Conservation (phyloP, 2,113 vertebrate species). For the Salvelinus sp. region DNA sequence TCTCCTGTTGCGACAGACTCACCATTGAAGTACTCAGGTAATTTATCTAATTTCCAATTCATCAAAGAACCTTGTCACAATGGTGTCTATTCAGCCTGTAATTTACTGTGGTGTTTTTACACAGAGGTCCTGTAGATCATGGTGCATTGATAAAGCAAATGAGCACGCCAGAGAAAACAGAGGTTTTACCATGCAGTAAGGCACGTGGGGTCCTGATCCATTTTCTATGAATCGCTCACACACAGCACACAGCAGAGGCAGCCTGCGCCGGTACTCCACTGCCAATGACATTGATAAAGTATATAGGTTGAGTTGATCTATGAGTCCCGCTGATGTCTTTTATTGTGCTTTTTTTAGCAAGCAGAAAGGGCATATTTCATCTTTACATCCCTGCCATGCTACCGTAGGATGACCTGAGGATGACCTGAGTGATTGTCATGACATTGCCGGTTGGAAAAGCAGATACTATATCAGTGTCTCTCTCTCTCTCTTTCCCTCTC, state of each 20-base stretch:
- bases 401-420: neutral
- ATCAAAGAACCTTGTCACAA: neutral
- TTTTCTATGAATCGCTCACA: slow-evolving; percentile 46
- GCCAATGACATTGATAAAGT: slow-evolving; percentile 59
- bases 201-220: slow-evolving; percentile 24
- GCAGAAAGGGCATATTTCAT: slow-evolving; percentile 26
- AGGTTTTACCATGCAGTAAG: slow-evolving; percentile 30
- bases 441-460: slow-evolving; percentile 23
- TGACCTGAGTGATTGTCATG: slow-evolving; percentile 31
- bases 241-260: slow-evolving; percentile 19
- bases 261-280: slow-evolving; percentile 18
- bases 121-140: slow-evolving; percentile 20
- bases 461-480: slow-evolving; percentile 24
- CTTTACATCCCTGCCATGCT: slow-evolving; percentile 35
- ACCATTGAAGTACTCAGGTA: slow-evolving; percentile 66
- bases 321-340: slow-evolving; percentile 38
- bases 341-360: slow-evolving; percentile 43
- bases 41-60: neutral
- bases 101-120: neutral
- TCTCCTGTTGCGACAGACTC: slow-evolving; percentile 65
- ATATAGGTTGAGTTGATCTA: slow-evolving; percentile 29
- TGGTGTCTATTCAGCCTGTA: neutral
- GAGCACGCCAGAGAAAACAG: slow-evolving; percentile 16
- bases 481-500: neutral
- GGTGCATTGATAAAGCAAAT: slow-evolving; percentile 32